These are phyloP conservation scores for Eurois occulta DNA, from an alignment of 2,888 invertebrate species.

Conservation along the genomic window DNA sequence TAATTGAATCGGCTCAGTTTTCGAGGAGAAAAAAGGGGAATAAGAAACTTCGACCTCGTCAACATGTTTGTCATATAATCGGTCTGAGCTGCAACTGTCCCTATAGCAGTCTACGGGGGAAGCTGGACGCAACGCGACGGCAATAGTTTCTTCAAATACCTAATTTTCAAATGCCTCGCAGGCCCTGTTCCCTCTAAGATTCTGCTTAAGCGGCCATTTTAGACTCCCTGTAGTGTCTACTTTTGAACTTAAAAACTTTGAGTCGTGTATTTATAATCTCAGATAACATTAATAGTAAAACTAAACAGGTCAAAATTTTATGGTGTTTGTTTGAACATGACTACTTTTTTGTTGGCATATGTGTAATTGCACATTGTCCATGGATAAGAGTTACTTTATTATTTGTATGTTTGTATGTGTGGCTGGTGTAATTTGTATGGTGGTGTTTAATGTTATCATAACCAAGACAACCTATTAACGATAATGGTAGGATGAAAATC, in stretches of 20 bases:
- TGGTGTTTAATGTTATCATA: not conserved
- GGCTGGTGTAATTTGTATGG: not conserved
- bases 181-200: too few relatives aligned
- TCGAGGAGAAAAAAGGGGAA: too few relatives aligned
- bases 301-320: not conserved
- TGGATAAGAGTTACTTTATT: not conserved
- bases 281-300: not conserved
- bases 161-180: too few relatives aligned
- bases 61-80: too few relatives aligned
- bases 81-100: too few relatives aligned
- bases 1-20: too few relatives aligned
- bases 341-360: not conserved
- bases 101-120: too few relatives aligned
- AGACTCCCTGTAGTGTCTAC: not conserved
- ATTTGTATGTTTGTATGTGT: not conserved
- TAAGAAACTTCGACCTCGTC: too few relatives aligned
- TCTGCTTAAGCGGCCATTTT: too few relatives aligned
- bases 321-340: too few relatives aligned
- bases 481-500: slow-evolving; percentile 4
- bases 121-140: too few relatives aligned
- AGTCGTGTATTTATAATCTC: not conserved
- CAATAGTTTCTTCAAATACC: too few relatives aligned
- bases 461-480: not conserved
- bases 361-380: not conserved
- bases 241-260: not conserved